phyloP scores from a whole-genome alignment of 2,797 vertebrate genomes.

The Gallinago solitaria region DNA sequence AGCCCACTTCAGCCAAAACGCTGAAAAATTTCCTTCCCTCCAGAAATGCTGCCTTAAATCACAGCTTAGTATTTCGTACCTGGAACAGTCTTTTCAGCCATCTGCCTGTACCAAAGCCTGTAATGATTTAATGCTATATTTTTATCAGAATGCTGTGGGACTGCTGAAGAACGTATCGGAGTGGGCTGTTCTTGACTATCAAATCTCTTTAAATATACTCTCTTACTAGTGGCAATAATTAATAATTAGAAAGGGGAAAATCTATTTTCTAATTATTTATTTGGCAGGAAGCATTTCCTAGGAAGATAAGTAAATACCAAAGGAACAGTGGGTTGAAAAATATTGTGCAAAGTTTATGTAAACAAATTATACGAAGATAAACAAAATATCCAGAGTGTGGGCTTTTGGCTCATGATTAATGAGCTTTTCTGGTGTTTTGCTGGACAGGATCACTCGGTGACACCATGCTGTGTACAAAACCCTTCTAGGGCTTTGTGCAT shows the following conservation, averaged over 20 bases:
- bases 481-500: constrained; percentile 23
- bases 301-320: constrained; percentile 54
- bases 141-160: neutral
- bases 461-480: constrained; percentile 38
- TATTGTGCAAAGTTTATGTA: constrained; percentile 52
- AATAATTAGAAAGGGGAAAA: constrained; percentile 38
- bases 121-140: neutral
- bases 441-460: constrained; percentile 19
- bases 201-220: neutral
- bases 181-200: neutral
- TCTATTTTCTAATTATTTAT: constrained; percentile 36
- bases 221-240: neutral
- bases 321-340: constrained; percentile 36
- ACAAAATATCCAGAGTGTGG: constrained; percentile 13
- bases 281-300: constrained; percentile 46
- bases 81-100: neutral
- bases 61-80: neutral
- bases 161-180: neutral
- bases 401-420: constrained; percentile 49
- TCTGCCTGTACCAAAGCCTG: neutral
- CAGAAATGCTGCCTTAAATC: neutral
- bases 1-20: neutral
- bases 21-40: neutral
- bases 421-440: constrained; percentile 46
- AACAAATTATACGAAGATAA: constrained; percentile 47